Percentiles rank a stretch among this genome's conserved stretches.
Evolutionary conservation across 1,140 invertebrate genomes (phyloP).

Genomic region (Apocrypta bakeri): DNA sequence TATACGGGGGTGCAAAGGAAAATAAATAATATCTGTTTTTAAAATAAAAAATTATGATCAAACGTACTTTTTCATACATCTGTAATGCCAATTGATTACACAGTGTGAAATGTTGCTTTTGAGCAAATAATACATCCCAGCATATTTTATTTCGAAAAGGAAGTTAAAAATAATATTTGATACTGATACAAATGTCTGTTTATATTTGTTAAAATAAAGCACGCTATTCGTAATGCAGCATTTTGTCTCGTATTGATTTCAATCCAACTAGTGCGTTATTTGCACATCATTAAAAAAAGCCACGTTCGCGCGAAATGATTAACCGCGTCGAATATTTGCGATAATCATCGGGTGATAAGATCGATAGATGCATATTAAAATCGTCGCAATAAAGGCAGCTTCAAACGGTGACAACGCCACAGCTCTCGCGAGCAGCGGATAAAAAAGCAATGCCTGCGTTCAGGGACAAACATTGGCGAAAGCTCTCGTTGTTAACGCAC

Average conservation of each 20-base stretch:
- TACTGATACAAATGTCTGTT: neutral
- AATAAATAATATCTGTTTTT: neutral
- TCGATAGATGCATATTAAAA: too few species aligned
- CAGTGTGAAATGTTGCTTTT: slow-evolving; percentile 9
- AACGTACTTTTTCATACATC: neutral
- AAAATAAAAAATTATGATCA: neutral
- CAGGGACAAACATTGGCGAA: neutral
- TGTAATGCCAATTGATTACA: neutral
- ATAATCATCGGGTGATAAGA: too few species aligned
- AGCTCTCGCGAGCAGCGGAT: neutral
- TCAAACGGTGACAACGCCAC: neutral
- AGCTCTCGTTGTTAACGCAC: neutral
- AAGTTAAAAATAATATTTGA: neutral
- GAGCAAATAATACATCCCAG: neutral
- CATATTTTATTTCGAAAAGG: slow-evolving; percentile 6
- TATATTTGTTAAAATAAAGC: neutral
- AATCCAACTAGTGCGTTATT: neutral
- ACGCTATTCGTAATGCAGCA: neutral
- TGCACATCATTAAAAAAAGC: neutral
- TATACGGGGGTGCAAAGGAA: neutral
- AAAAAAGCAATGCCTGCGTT: neutral
- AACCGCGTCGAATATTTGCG: too few species aligned
- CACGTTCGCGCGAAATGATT: neutral
- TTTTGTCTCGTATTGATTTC: too few species aligned
- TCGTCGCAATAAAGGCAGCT: too few species aligned